Evolutionary conservation across 2,113 vertebrate species (phyloP).

Genomic region (Salminus brasiliensis): DNA sequence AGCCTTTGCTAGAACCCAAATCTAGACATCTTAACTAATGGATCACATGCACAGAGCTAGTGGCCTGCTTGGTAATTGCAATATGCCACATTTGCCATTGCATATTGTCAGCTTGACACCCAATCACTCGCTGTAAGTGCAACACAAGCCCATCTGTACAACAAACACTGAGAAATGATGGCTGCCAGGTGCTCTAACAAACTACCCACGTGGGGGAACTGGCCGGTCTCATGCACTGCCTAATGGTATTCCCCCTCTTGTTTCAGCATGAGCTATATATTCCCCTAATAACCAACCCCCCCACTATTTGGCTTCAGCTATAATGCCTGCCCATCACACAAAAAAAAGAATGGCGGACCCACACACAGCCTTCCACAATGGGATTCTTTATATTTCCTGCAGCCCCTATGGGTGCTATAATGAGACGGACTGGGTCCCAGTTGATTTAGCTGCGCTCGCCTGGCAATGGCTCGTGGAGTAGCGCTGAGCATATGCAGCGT

Average conservation of each 20-base stretch:
- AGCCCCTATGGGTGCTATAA: conserved; percentile 57
- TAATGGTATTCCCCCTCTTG: conserved; percentile 27
- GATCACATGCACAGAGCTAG: not conserved
- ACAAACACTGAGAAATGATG: not conserved
- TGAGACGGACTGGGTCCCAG: conserved; percentile 52
- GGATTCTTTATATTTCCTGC: conserved; percentile 66
- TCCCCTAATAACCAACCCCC: conserved; percentile 34
- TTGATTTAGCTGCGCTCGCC: conserved; percentile 28
- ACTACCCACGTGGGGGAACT: conserved; percentile 5
- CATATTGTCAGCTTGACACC: conserved; percentile 12
- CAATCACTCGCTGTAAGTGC: not conserved
- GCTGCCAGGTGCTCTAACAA: conserved; percentile 37
- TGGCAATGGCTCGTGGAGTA: conserved; percentile 53
- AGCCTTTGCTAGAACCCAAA: not conserved
- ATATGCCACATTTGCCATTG: conserved; percentile 1
- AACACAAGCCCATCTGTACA: conserved; percentile 9
- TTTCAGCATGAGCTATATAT: conserved; percentile 23
- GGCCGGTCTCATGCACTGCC: conserved; percentile 25
- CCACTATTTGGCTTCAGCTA: conserved; percentile 19
- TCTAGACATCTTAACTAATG: not conserved
- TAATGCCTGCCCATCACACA: conserved; percentile 36
- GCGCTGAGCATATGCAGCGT: not conserved
- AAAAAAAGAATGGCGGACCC: conserved; percentile 21
- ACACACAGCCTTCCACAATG: conserved; percentile 48
- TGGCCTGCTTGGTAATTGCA: conserved; percentile 5